Conservation (phyloP, 2,113 vertebrate species). For the Sinocyclocheilus anophthalmus region DNA sequence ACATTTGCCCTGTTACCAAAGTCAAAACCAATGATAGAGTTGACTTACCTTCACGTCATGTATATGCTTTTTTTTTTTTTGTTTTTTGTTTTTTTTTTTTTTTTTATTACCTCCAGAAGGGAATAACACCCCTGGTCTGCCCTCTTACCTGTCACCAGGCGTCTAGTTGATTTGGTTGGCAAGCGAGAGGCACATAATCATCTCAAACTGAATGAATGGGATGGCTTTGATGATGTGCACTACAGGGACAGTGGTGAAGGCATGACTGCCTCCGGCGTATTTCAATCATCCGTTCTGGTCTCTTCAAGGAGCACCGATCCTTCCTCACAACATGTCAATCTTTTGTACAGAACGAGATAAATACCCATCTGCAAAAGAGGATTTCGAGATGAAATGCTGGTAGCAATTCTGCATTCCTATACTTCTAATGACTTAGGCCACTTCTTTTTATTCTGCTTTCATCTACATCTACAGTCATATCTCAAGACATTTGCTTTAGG, state of each 20-base stretch:
- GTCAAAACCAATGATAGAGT: not conserved
- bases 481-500: not conserved
- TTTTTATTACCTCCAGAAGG: conserved; percentile 28
- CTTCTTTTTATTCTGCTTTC: not conserved
- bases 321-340: conserved; percentile 28
- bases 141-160: conserved; percentile 36
- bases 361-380: conserved; percentile 28
- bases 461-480: not conserved
- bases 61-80: not conserved
- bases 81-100: too few relatives aligned
- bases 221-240: conserved; percentile 21
- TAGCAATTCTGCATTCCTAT: not conserved
- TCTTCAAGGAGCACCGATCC: conserved; percentile 43
- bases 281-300: conserved; percentile 38
- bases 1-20: not conserved
- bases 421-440: not conserved
- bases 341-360: conserved; percentile 28
- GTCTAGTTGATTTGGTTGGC: conserved; percentile 24
- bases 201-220: conserved; percentile 28
- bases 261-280: conserved; percentile 13
- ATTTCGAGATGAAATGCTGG: conserved; percentile 17
- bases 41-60: conserved; percentile 5
- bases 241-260: conserved; percentile 5
- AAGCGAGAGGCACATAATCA: conserved; percentile 3
- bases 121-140: conserved; percentile 47